Base-by-base conservation (phyloP, 2,888 invertebrate species). In the Protonemura montana region DNA sequence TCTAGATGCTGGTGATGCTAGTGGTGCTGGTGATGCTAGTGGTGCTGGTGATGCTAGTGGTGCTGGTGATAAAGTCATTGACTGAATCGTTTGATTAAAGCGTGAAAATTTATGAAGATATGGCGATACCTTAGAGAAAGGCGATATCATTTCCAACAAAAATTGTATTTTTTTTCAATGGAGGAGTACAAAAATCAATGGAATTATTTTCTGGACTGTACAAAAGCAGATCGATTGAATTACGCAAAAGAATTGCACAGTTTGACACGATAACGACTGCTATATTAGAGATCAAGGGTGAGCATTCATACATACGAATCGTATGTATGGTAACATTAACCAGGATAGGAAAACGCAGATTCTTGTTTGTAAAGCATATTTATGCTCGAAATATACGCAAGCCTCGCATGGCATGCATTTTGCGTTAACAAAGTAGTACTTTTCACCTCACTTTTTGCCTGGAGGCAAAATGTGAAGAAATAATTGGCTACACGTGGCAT, bases 401-500 rank as follows among this genome's bases (percentile, higher is more conserved):
- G 16, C 59, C 21, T 59, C 16, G 59, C 59, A 21, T 59, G 59
- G 59, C 21, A 59, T 10, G 59, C 21, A 10, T 59, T n/a, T n/a
- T n/a, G 59, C 21, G 59, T 59, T 59, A 59, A 59, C 59, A 10
- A 59, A 10, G 59, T 2, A 59, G 13, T 59, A 59, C 21, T 21
- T 59, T 59, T 59, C 59, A 59, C 59, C 59, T 59, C 59, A 1
- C 59, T 16, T 59, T 59, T 59, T 21, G 13, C 59, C 21, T 21
- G 16, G 21, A 59, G 59, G 59, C 59, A 21, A 59, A 59, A 59
- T 21, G 59, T 21, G 35, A 59, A 59, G 13, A 13, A 59, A 59
- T 59, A 59, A 59, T 59, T 59, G 59, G 59, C 59, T 59, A 59
- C 59, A 59, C 59, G 59, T 59, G 59, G 59, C 59, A 59, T 2